Evolutionary conservation across 2,797 vertebrate species (phyloP), one percentile per base, ranked within the genome.

Genomic region (Sebastes cheni): DNA sequence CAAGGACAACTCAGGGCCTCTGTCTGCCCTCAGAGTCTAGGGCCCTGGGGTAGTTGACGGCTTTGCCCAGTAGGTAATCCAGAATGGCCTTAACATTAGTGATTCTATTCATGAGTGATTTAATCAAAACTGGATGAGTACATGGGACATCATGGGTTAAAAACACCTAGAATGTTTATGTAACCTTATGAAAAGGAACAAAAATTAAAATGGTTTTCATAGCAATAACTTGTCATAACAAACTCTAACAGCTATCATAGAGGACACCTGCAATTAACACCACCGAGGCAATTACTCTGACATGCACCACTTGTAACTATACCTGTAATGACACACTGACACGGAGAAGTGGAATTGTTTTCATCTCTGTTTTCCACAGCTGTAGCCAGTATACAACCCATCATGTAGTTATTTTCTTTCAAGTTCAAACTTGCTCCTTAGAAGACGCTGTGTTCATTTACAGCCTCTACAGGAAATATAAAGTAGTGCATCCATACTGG

Each of bases 231-330:
- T 80, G 70, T 72, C 69, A 52, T 61, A 72, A 75, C 78, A 75
- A 86, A 69, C 6, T 30, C 8, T 67, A 80, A 67, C 29, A 80
- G 27, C 52, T 42, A 27, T 25, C 27, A 60, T 0, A 29, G 29
- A 68, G 14, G 14, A 39, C 50, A 39, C 56, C 67, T 84, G 50
- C 67, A 60, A 84, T 89, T 84, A 75, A 83, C 82, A 61, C 58
- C 75, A 14, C 32, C 20, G 52, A 68, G 29, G 59, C 25, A 73
- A n/a, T 39, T 52, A 55, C 23, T 71, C 68, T 64, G 67, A 83
- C 75, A 82, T 34, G 64, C 81, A 74, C 1, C 14, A 69, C 42
- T 76, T 81, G 76, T 88, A 86, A 79, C 84, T 67, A 77, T 75
- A 82, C 84, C 73, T 82, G 61, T 88, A 64, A 86, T 55, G 39